phyloP scores from a whole-genome alignment of 2,797 vertebrate species.

The Ciconia nigra region DNA sequence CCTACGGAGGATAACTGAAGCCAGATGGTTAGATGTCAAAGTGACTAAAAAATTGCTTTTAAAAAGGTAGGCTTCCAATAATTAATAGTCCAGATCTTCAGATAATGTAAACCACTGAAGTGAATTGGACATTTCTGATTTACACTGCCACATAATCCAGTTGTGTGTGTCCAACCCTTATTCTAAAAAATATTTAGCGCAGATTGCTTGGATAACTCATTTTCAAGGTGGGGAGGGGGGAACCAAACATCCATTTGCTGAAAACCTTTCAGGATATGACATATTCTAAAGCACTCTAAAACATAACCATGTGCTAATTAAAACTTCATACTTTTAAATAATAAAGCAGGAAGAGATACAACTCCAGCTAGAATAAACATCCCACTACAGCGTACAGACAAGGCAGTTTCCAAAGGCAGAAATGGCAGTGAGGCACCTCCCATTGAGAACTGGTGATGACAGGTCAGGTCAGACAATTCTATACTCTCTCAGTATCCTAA shows the following conservation, averaged over 20 bases:
- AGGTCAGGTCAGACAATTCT: not conserved
- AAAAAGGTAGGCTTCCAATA: slow-evolving; percentile 33
- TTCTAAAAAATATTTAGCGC: not conserved
- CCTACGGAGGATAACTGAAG: not conserved
- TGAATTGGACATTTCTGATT: not conserved
- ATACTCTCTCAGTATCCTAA: not conserved
- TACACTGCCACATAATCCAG: not conserved
- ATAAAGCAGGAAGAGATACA: not conserved
- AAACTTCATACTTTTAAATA: slow-evolving; percentile 1
- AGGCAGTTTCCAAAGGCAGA: not conserved
- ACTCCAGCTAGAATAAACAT: not conserved
- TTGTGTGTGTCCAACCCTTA: not conserved
- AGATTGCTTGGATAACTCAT: slow-evolving; percentile 13
- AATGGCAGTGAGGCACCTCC: not conserved
- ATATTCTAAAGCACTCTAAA: not conserved
- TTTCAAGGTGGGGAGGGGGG: not conserved
- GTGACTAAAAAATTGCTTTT: slow-evolving; percentile 45
- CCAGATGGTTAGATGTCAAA: slow-evolving; percentile 53
- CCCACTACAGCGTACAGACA: not conserved
- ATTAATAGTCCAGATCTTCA: not conserved
- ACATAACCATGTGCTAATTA: not conserved
- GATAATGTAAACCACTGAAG: not conserved
- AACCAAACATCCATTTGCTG: not conserved
- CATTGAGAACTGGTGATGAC: not conserved
- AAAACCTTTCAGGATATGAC: not conserved